Evolutionary conservation across 2,888 invertebrate genomes (phyloP).

Genomic region (Cataglyphis altisquamis): DNA sequence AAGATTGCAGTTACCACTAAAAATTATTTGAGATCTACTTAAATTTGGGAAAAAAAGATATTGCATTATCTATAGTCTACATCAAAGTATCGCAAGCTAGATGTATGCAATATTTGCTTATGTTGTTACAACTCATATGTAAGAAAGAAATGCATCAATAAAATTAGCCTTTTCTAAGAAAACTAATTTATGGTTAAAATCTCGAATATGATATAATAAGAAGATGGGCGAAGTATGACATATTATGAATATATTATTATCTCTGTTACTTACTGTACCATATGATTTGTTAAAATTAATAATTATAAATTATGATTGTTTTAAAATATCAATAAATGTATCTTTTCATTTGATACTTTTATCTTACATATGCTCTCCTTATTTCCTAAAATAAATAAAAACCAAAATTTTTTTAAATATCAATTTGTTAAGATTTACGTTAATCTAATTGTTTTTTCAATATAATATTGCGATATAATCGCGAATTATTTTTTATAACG

Average conservation of each 20-base stretch:
- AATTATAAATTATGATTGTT: conserved; percentile 71
- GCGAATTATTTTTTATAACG: neutral
- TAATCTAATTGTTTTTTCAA: neutral
- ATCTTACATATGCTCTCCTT: neutral
- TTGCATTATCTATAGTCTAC: neutral
- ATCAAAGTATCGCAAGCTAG: neutral
- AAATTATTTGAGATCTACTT: conserved; percentile 36
- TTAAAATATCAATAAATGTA: conserved; percentile 74
- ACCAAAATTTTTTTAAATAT: neutral
- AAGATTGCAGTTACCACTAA: conserved; percentile 50
- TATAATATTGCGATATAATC: neutral
- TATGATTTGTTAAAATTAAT: conserved; percentile 67
- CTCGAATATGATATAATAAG: neutral
- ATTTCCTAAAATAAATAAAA: conserved; percentile 20
- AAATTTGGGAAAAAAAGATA: neutral
- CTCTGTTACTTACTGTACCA: conserved; percentile 59
- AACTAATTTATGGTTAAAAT: neutral
- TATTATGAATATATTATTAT: conserved; percentile 14
- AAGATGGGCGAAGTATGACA: neutral
- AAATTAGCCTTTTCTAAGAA: conserved; percentile 6
- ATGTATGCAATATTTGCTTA: neutral
- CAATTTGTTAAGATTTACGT: neutral
- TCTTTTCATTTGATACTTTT: conserved; percentile 73
- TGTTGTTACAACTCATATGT: conserved; percentile 27
- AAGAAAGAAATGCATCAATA: neutral